Percentiles rank a stretch among this genome's conserved stretches.
Conservation (phyloP, 2,113 vertebrate genomes). For the Sialia sialis region DNA sequence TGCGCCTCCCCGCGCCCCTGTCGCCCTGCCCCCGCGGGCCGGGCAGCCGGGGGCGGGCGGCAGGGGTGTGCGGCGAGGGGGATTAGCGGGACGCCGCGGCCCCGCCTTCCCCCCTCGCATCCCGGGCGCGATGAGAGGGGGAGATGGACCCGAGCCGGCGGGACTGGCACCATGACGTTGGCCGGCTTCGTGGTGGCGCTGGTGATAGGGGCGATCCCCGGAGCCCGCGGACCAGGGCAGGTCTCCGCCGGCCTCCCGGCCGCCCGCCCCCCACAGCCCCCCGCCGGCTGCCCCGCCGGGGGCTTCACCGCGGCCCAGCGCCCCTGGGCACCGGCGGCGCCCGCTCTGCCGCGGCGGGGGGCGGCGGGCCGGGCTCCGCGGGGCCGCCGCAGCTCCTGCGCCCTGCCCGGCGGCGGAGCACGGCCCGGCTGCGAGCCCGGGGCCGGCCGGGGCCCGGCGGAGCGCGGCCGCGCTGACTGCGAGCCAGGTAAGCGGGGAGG, state of each 20-base stretch:
- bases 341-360: no score
- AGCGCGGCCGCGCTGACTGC: constrained; percentile 82
- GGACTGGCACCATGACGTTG: constrained; percentile 65
- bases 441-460: constrained; percentile 70
- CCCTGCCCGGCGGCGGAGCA: no score
- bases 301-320: no score
- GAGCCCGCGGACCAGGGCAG: neutral
- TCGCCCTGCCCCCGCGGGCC: neutral
- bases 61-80: neutral
- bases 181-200: constrained; percentile 36
- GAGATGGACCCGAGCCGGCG: constrained; percentile 60
- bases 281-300: neutral
- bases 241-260: neutral
- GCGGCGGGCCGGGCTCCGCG: no score
- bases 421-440: constrained; percentile 83
- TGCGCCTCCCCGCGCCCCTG: neutral
- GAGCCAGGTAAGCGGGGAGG: constrained; percentile 78
- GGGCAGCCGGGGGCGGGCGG: neutral
- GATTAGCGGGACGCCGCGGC: constrained; percentile 48
- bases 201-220: constrained; percentile 47
- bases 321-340: no score
- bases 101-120: constrained; percentile 54
- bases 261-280: neutral
- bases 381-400: no score
- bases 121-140: neutral